Evolutionary conservation across 2,113 vertebrate species (phyloP), one percentile per base, ranked within the genome.

Genomic region (Cyprinodon variegatus): DNA sequence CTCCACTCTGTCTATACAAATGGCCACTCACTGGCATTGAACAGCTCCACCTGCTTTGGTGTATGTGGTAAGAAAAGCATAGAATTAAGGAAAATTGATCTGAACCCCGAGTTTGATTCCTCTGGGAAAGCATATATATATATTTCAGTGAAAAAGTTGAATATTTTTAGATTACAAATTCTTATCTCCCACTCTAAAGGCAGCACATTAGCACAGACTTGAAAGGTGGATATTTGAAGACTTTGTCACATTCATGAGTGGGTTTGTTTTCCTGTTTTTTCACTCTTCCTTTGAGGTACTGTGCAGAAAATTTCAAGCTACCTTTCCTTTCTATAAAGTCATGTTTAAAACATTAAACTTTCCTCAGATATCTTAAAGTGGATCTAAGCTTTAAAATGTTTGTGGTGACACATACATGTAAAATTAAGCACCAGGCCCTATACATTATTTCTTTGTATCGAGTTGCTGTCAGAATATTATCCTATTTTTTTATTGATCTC

Each of bases 1-100:
- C 20, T 67, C 59, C 72, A 43, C 39, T 63, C 57, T 43, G 2
- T 78, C 71, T 76, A 79, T 61, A 76, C 68, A 82, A 73, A 86
- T 82, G 46, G 72, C 71, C 46, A 61, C 74, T 53, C 65, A 3
- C 38, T 81, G 76, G 64, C 40, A 77, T 79, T 69, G 66, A 72
- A 69, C 68, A 53, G 9, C 72, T 40, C 39, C 65, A 22, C 76
- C 63, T 17, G 12, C 74, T 57, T n/a, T 17, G 65, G 10, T 38
- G 8, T 2, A 6, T 57, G 50, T 17, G 20, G 50, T n/a, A 14
- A 20, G 50, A 57, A 57, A 57, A 57, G 2, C 17, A 57, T 3
- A 57, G n/a, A 57, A n/a, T 7, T 57, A 11, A 45, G 5, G 5
- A 45, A n/a, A 53, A 53, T 20, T 53, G 20, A 57, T 17, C 6